A percentile compares a stretch with the other conserved stretches of the same genome.
Conservation (phyloP, 2,888 invertebrate genomes). For the Drosophila neotestacea region DNA sequence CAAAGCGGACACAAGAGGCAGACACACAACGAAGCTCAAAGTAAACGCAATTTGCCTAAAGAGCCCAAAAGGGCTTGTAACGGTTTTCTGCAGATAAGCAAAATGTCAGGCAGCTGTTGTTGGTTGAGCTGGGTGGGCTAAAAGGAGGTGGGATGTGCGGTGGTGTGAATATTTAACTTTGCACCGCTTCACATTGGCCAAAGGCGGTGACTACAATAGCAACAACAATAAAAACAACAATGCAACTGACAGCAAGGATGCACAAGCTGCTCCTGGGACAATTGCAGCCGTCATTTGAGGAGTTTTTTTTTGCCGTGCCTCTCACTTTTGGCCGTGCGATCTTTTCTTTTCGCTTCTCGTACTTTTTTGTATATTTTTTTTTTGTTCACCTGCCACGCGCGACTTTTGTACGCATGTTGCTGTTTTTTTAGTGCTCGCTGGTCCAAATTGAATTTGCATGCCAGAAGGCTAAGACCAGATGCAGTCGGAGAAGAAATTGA, state of each 20-base stretch:
- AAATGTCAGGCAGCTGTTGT: constrained; percentile 66
- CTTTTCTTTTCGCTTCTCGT: constrained; percentile 4
- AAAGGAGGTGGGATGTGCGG: constrained; percentile 1
- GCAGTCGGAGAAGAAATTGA: constrained; percentile 25
- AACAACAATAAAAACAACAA: constrained; percentile 22
- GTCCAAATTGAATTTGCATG: constrained; percentile 77
- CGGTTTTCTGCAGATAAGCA: constrained; percentile 68
- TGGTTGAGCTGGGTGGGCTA: neutral
- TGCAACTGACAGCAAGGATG: constrained; percentile 25
- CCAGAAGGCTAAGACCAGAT: constrained; percentile 69
- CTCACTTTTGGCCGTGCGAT: constrained; percentile 30
- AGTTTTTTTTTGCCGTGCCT: constrained; percentile 15
- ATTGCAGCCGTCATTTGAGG: constrained; percentile 69
- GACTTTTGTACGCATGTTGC: constrained; percentile 74
- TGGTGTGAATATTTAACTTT: constrained; percentile 69
- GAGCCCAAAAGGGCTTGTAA: constrained; percentile 60
- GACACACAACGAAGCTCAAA: constrained; percentile 48
- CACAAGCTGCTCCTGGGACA: constrained; percentile 54
- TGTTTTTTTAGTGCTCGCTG: constrained; percentile 43
- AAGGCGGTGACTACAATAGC: constrained; percentile 31
- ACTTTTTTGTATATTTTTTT: constrained; percentile 3
- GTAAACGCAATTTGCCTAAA: constrained; percentile 68
- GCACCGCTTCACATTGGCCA: constrained; percentile 32
- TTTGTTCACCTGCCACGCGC: constrained; percentile 67
- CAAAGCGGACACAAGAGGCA: constrained; percentile 20